Percentiles rank a stretch among this genome's conserved stretches.
Conservation (phyloP, 1,140 invertebrate genomes). For the Micrasema longulum region DNA sequence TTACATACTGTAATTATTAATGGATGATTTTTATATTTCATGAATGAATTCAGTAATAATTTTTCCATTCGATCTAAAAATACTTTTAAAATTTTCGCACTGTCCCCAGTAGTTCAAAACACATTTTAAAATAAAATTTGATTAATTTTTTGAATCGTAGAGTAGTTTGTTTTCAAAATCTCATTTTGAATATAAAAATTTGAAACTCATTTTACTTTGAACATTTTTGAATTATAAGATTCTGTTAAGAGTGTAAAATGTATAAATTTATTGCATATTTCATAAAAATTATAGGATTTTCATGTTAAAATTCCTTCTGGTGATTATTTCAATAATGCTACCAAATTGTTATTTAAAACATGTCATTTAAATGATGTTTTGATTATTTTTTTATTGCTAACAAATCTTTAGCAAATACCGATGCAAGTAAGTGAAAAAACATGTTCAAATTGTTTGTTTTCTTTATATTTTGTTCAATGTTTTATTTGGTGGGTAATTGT, state of each 20-base stretch:
- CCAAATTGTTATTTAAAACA: slow-evolving; percentile 28
- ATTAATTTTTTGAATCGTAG: too few relatives aligned
- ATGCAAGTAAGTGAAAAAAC: slow-evolving; percentile 39
- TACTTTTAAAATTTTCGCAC: too few relatives aligned
- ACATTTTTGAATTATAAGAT: too few relatives aligned
- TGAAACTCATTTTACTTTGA: too few relatives aligned
- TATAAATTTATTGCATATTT: background rate
- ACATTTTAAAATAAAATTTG: too few relatives aligned
- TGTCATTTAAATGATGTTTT: slow-evolving; percentile 40
- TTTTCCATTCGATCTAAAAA: background rate
- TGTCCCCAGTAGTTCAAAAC: too few relatives aligned
- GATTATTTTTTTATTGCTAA: slow-evolving; percentile 40
- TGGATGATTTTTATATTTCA: too few relatives aligned
- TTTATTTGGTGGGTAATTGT: slow-evolving; percentile 26
- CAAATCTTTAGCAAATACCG: slow-evolving; percentile 39
- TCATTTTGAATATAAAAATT: too few relatives aligned
- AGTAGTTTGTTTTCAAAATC: too few relatives aligned
- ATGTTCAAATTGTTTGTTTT: slow-evolving; percentile 23
- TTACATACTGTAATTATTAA: too few relatives aligned
- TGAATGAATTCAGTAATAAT: background rate
- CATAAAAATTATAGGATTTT: slow-evolving; percentile 19
- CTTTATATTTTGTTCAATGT: slow-evolving; percentile 15
- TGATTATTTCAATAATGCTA: background rate
- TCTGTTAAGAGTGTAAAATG: too few relatives aligned
- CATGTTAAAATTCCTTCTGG: slow-evolving; percentile 23